Percentiles rank a stretch among this genome's conserved stretches.
These are phyloP conservation scores for Umimayanthus chanpuru DNA, from an alignment of 92 coral and sea anemone genomes.

Conservation along the genomic window DNA sequence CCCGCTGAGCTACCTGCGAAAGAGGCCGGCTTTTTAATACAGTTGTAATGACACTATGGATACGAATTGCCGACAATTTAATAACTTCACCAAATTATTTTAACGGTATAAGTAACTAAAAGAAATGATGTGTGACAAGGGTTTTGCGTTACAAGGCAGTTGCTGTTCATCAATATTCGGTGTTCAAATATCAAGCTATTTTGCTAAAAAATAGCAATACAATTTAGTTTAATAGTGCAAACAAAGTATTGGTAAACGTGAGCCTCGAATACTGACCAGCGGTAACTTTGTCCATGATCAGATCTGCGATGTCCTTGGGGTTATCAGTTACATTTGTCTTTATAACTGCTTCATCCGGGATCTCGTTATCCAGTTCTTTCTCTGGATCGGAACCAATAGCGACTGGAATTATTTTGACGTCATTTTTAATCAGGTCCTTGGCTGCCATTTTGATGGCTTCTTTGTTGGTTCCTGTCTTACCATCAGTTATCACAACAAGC, in stretches of 20 bases:
- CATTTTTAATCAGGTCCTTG: constrained; percentile 48
- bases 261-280: constrained; percentile 8
- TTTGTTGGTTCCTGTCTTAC: constrained; percentile 73
- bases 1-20: too few relatives aligned
- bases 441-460: constrained; percentile 71
- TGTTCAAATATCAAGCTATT: not conserved
- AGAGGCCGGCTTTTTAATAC: too few relatives aligned
- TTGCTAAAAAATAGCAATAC: not conserved
- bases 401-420: constrained; percentile 78
- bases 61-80: too few relatives aligned
- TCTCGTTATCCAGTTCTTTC: constrained; percentile 66
- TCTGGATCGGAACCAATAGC: constrained; percentile 74
- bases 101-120: not conserved
- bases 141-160: not conserved
- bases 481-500: constrained; percentile 78
- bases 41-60: too few relatives aligned
- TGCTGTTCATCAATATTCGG: not conserved
- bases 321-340: constrained; percentile 53
- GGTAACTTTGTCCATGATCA: constrained; percentile 29
- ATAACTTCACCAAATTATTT: too few relatives aligned
- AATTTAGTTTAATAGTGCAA: not conserved
- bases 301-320: constrained; percentile 63
- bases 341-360: constrained; percentile 68
- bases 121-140: not conserved
- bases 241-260: too few relatives aligned